Base-by-base conservation (phyloP, 1,140 invertebrate genomes). In the Liolophura sinensis region DNA sequence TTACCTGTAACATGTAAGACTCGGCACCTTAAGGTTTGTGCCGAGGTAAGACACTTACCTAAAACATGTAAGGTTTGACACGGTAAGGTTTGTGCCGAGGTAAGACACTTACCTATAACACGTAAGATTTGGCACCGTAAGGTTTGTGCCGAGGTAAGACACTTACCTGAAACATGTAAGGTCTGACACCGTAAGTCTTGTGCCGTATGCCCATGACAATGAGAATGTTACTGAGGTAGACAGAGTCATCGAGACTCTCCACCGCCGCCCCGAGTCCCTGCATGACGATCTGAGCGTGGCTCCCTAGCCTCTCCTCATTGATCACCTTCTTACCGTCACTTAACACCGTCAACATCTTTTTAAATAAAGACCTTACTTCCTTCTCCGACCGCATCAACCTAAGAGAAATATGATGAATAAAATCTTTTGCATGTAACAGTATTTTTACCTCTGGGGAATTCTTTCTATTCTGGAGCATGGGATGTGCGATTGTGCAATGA, bases 261-360 rank as follows among this genome's bases (percentile, higher is more conserved):
- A 82, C 80, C 0, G 78, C 77, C 16, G 78, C 76, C 6, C 78
- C 78, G 27, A 82, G 67, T 16, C 73, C 73, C 48, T 77, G 75
- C 76, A 82, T 77, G n/a, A 82, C 80, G 18, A 77, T 71, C 16
- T 74, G 70, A 11, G 80, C 77, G 60, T 82, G 80, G 15, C 59
- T 63, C 47, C 65, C 62, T 31, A 79, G 66, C 57, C 67, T 70
- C 16, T 74, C 71, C 24, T 70, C 65, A 57, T 78, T 70, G n/a
- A 75, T 68, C 14, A 69, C 54, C 47, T 67, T 60, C 47, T 73
- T 65, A 14, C 68, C 70, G 1, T 58, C 66, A 31, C 75, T 70
- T 15, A 47, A 60, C 47, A 61, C 31, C n/a, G 62, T 59, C 68
- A 74, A 69, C 62, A 75, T 47, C 18, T 74, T 69, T 11, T 60